These are phyloP conservation scores for Pollachius pollachius DNA, from an alignment of 2,113 vertebrate genomes.

Conservation along the genomic window DNA sequence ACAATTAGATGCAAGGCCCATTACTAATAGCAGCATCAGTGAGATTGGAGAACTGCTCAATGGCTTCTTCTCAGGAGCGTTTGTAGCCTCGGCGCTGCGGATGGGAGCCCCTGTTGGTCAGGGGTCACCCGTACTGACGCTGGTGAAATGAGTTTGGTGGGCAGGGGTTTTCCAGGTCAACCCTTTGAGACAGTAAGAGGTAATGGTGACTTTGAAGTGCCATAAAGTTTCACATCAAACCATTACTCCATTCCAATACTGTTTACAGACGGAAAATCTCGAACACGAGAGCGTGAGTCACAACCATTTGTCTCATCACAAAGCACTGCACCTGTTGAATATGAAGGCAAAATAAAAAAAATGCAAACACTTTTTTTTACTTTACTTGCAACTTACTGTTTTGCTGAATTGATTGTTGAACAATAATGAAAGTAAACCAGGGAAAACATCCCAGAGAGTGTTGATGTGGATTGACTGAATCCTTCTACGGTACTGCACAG, in stretches of 20 bases:
- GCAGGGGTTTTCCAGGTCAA: conserved; percentile 41
- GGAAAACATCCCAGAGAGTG: too few relatives aligned
- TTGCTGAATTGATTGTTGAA: too few relatives aligned
- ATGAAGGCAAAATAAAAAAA: neutral
- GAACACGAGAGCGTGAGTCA: neutral
- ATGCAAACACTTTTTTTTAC: neutral
- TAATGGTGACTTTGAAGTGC: conserved; percentile 14
- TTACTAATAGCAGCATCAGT: conserved; percentile 47
- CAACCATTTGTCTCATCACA: neutral
- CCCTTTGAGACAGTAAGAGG: neutral
- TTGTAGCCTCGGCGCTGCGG: conserved; percentile 42
- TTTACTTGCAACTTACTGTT: too few relatives aligned
- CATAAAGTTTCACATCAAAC: conserved; percentile 9
- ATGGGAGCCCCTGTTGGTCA: conserved; percentile 36
- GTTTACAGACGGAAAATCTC: neutral
- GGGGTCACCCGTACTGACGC: conserved; percentile 52
- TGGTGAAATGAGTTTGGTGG: conserved; percentile 45
- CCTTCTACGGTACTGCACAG: neutral
- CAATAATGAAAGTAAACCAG: too few relatives aligned
- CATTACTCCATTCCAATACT: conserved; percentile 8
- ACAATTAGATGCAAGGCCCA: conserved; percentile 46
- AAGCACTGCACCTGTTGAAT: neutral
- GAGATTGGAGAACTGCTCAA: conserved; percentile 32
- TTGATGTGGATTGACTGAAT: neutral
- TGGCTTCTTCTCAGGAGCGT: conserved; percentile 31